Evolutionary conservation across 2,888 invertebrate species (phyloP), one percentile per base, ranked within the genome.

Genomic region (Stegana nigrithorax): DNA sequence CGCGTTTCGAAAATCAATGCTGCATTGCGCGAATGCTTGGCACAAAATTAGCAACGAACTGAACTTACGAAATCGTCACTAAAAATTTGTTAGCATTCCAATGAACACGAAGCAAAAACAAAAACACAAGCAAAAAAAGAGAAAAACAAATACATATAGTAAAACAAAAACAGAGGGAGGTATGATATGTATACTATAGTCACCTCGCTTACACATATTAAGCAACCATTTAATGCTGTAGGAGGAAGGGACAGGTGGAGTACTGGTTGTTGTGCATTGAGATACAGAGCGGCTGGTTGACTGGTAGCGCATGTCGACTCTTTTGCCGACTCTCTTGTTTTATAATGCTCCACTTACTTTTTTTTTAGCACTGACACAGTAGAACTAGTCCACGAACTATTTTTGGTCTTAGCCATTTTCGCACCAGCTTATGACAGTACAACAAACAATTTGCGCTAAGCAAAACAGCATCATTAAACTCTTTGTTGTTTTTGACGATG

Each of bases 401-500:
- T 25, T 19, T 45, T 26, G 21, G 32, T 65, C 50, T 68, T 73
- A 72, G 80, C 80, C 78, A 80, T 77, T 80, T 77, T 77, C 77
- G 80, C 77, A 77, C 77, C 77, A 80, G 80, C 80, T 77, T 77
- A 80, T 81, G 81, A 79, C 79, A 81, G 78, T 76, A 75, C 78
- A 77, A 78, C 81, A 79, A 79, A 79, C 81, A 81, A 79, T 81
- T 81, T 80, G 80, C 73, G 75, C 78, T 75, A 75, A 81, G 76
- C 76, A 81, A 76, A 80, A 81, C 81, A 79, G 81, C 81, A 80
- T 80, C 80, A 80, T 80, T 81, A 81, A 78, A 78, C 72, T 70
- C 75, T 76, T 81, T 81, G 81, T 80, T 81, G 81, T 76, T 81
- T 81, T 78, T 75, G 73, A 74, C 67, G 63, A 69, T 62, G 57